Base-by-base conservation (phyloP, 2,113 vertebrate species). In the cattle (Bos taurus) region DNA sequence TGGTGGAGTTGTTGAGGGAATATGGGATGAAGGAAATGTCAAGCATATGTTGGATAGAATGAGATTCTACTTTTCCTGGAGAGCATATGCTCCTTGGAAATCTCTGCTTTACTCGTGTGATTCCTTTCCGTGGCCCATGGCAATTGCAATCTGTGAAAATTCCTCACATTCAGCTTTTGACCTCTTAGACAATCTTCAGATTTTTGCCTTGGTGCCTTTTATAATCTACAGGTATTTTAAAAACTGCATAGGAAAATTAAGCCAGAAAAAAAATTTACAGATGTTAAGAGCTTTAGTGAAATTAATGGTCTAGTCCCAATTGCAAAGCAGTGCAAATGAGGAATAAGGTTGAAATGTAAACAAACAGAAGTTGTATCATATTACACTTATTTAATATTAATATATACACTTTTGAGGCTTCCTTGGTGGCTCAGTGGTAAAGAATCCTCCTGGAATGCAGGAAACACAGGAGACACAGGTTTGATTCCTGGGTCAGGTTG, bases 351-450 rank as follows among this genome's bases (percentile, higher is more conserved):
- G 36, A 88, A 89, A 80, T 6, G 84, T 64, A 78, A 74, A 43
- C 5, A 9, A 56, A 59, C n/a, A 77, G 23, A 74, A 88, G 46
- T 23, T 64, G 30, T 67, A 11, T 43, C 46, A 36, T 48, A 81
- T 87, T 54, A 78, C 28, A 80, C 74, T 11, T 46, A 92, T 56
- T 92, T 85, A n/a, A 64, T 86, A 85, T 56, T 56, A 82, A 46
- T 33, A 7, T 48, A 62, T 80, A 71, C 67, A n/a, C 2, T 67
- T 64, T 71, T 28, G 7, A 85, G 59, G 23, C 11, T 43, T 77
- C 40, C 40, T 43, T 77, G 71, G 23, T 77, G 23, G 12, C 71
- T 43, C 40, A 77, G 36, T 7, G 71, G 36, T 77, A 26, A 77
- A 77, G 36, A 77, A 77, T 77, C 40, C 12, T 43, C 23, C 23